Percentiles rank a stretch among this genome's conserved stretches.
phyloP scores from a whole-genome alignment of 2,797 vertebrate species.

The Balearica regulorum region DNA sequence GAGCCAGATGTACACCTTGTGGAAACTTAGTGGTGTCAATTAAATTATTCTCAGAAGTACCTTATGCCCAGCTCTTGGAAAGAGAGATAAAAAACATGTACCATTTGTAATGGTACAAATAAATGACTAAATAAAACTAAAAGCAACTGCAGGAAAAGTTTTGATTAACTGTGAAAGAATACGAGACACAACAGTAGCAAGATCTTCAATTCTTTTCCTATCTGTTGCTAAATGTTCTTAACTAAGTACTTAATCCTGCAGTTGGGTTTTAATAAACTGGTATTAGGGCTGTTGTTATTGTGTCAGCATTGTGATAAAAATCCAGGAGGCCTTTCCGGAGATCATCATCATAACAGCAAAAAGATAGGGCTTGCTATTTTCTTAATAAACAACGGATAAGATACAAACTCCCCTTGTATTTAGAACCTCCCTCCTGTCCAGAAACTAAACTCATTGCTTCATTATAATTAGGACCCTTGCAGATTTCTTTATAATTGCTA shows the following conservation, averaged over 20 bases:
- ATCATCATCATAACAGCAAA: slow-evolving; percentile 33
- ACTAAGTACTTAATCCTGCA: not conserved
- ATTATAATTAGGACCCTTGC: slow-evolving; percentile 41
- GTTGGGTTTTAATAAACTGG: slow-evolving; percentile 16
- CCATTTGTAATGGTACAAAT: not conserved
- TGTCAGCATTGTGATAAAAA: not conserved
- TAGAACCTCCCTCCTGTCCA: slow-evolving; percentile 11
- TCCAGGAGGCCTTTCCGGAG: not conserved
- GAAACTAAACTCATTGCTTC: slow-evolving; percentile 39
- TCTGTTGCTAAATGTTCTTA: not conserved
- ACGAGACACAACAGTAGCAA: not conserved
- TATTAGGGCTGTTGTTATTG: not conserved
- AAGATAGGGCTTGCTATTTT: not conserved
- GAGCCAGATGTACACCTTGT: not conserved
- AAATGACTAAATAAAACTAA: not conserved
- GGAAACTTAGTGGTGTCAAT: not conserved
- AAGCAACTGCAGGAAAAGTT: not conserved
- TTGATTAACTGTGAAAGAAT: not conserved
- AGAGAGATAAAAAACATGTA: not conserved
- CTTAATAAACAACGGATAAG: slow-evolving; percentile 13
- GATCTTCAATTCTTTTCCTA: not conserved
- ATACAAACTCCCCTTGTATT: not conserved
- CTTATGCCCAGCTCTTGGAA: not conserved
- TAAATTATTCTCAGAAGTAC: not conserved
- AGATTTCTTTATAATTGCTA: slow-evolving; percentile 70